These are phyloP conservation scores for Argyresthia goedartella DNA, from an alignment of 2,888 invertebrate genomes.

Conservation along the genomic window DNA sequence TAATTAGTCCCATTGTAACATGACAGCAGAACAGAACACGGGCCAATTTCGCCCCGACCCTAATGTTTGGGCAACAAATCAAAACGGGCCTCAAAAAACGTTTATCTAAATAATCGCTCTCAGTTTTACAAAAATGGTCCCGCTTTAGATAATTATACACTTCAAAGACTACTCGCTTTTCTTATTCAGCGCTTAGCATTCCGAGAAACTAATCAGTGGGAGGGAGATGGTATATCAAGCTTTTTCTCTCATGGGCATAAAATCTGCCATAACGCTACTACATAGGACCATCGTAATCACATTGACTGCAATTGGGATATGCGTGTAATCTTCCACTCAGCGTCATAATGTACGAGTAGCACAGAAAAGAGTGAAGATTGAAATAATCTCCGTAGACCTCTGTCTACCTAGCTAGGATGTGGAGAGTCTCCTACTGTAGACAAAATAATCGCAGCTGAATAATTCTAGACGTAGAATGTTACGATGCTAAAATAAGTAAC, in stretches of 20 bases:
- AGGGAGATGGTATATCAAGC: not conserved
- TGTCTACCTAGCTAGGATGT: too few relatives aligned
- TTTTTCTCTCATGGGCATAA: not conserved
- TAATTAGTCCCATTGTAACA: constrained; percentile 67
- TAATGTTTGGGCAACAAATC: constrained; percentile 48
- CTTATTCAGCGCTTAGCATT: not conserved
- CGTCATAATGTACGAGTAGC: too few relatives aligned
- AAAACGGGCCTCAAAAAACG: constrained; percentile 56
- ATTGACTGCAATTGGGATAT: too few relatives aligned
- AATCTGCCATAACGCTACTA: not conserved
- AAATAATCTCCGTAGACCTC: too few relatives aligned
- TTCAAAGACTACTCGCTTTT: constrained; percentile 17
- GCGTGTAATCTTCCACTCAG: too few relatives aligned
- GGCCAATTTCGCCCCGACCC: constrained; percentile 46
- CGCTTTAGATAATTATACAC: constrained; percentile 64
- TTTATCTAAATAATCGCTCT: constrained; percentile 65
- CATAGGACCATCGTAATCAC: too few relatives aligned
- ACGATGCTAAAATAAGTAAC: too few relatives aligned
- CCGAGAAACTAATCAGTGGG: constrained; percentile 5
- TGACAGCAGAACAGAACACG: constrained; percentile 48
- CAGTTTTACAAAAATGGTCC: constrained; percentile 45
- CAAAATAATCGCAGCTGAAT: too few relatives aligned
- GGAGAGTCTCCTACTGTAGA: too few relatives aligned
- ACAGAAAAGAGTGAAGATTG: too few relatives aligned
- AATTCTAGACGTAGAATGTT: too few relatives aligned